Conservation (phyloP, 2,888 invertebrate genomes). For the Rambutsinella grinnellia region DNA sequence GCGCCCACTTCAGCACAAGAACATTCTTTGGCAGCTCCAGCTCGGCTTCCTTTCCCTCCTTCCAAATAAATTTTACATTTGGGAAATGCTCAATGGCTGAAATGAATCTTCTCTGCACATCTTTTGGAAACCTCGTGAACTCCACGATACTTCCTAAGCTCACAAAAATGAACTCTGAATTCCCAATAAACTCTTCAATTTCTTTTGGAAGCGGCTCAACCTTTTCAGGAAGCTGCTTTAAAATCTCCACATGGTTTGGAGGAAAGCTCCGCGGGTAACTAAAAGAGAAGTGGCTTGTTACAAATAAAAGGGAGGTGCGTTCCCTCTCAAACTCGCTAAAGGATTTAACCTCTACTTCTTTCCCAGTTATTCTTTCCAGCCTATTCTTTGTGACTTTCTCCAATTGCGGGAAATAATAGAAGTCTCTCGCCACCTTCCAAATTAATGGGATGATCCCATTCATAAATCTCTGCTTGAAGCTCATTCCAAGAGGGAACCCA, state of each 20-base stretch:
- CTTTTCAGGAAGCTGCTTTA: not conserved
- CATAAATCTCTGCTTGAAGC: slow-evolving; percentile 11
- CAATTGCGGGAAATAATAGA: slow-evolving; percentile 34
- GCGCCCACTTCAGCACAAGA: not conserved
- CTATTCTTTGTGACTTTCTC: slow-evolving; percentile 25
- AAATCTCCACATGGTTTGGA: slow-evolving; percentile 31
- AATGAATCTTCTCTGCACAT: slow-evolving; percentile 2
- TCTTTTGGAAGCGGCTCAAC: not conserved
- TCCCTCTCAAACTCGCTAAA: slow-evolving; percentile 43
- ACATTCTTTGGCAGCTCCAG: not conserved
- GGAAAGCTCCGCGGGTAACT: slow-evolving; percentile 46
- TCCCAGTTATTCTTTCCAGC: slow-evolving; percentile 6
- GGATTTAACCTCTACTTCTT: slow-evolving; percentile 23
- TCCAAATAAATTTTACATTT: slow-evolving; percentile 1
- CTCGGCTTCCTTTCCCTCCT: not conserved
- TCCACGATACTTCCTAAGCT: slow-evolving; percentile 15
- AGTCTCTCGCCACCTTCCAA: slow-evolving; percentile 27
- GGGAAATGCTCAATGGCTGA: not conserved
- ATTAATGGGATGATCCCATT: slow-evolving; percentile 32
- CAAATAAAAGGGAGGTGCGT: slow-evolving; percentile 39
- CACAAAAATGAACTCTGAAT: slow-evolving; percentile 5
- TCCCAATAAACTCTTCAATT: not conserved
- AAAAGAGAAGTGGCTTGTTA: slow-evolving; percentile 44
- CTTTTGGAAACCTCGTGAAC: not conserved
- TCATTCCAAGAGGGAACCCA: slow-evolving; percentile 17